phyloP scores from a whole-genome alignment of 2,888 invertebrate species.

The Pollenia griseotomentosa region DNA sequence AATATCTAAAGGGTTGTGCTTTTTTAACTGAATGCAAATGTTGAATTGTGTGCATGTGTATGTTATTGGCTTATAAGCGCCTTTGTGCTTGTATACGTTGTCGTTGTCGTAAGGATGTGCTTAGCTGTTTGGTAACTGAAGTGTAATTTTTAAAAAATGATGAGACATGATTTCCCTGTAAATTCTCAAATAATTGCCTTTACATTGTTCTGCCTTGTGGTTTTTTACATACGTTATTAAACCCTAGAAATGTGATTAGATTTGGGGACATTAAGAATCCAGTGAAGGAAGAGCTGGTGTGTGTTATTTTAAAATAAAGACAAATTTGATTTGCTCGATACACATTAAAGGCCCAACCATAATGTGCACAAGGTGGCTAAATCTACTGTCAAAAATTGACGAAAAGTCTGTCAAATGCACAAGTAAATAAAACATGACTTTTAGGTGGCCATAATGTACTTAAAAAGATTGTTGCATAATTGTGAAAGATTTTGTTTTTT shows the following conservation, averaged over 20 bases:
- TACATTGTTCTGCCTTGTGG: slow-evolving; percentile 16
- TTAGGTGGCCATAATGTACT: too few relatives aligned
- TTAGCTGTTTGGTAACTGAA: not conserved
- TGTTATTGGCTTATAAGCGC: not conserved
- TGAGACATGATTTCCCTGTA: slow-evolving; percentile 63
- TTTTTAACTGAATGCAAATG: slow-evolving; percentile 30
- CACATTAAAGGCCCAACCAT: too few relatives aligned
- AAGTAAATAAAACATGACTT: too few relatives aligned
- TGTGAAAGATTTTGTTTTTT: too few relatives aligned
- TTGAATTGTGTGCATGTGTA: not conserved
- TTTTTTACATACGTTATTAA: not conserved
- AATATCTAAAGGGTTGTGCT: slow-evolving; percentile 6
- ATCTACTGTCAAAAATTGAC: too few relatives aligned
- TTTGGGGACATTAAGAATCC: not conserved
- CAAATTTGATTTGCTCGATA: too few relatives aligned
- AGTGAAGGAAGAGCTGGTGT: too few relatives aligned
- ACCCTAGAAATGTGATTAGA: not conserved
- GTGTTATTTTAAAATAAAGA: too few relatives aligned
- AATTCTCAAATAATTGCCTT: slow-evolving; percentile 56
- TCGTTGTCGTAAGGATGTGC: slow-evolving; percentile 22
- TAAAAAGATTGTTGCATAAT: too few relatives aligned
- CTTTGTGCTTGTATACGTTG: not conserved
- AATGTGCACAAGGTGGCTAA: too few relatives aligned
- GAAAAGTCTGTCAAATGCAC: too few relatives aligned
- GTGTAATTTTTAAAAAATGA: slow-evolving; percentile 43